Conservation (phyloP, 2,797 vertebrate genomes). For the Sebastolobus altivelis region DNA sequence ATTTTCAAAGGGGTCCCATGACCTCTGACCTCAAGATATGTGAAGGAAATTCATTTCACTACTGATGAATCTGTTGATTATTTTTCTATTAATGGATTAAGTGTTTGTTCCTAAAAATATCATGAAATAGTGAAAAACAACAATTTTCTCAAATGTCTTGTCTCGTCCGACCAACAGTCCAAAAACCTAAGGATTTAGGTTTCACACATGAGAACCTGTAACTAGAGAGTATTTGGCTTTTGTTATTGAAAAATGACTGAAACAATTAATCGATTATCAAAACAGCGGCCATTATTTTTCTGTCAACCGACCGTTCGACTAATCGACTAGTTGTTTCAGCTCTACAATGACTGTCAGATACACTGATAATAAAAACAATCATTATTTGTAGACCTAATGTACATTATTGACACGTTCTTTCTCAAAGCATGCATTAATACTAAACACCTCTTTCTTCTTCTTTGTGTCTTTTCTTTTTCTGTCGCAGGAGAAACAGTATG, state of each 20-base stretch:
- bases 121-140: not conserved
- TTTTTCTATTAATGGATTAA: not conserved
- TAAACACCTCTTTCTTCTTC: slow-evolving; percentile 22
- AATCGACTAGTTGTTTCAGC: not conserved
- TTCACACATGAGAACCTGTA: not conserved
- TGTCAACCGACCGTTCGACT: too few relatives aligned
- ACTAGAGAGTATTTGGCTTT: not conserved
- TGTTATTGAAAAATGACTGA: not conserved
- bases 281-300: not conserved
- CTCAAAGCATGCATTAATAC: not conserved
- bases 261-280: not conserved
- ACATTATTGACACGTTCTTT: not conserved
- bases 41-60: not conserved
- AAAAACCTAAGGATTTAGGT: not conserved
- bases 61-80: not conserved
- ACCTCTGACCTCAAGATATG: fast-evolving
- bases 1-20: too few relatives aligned
- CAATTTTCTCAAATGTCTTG: not conserved
- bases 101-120: not conserved
- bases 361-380: not conserved
- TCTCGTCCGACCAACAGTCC: not conserved
- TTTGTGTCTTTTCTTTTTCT: slow-evolving; percentile 37
- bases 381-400: not conserved
- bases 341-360: not conserved
- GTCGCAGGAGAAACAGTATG: slow-evolving; percentile 94